Evolutionary conservation across 2,797 vertebrate genomes (phyloP), one percentile per base, ranked within the genome.

Genomic region (Cetoscarus ocellatus): DNA sequence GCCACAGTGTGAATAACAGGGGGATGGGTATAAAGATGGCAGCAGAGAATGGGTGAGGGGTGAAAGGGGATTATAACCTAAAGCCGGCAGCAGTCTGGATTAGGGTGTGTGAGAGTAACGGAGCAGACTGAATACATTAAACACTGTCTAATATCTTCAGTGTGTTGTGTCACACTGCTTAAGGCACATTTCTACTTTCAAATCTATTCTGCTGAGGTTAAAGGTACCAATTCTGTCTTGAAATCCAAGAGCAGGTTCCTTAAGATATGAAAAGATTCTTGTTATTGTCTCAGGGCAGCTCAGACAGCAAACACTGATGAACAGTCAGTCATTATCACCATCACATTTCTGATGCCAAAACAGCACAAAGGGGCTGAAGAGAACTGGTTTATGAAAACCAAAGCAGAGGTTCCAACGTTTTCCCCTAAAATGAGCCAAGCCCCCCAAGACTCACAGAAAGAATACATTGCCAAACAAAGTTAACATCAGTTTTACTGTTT

Each of bases 11-110:
- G 49, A 75, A 75, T 73, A 38, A 47, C 52, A 56, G 79, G 83
- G 86, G 80, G 85, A 79, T 68, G 75, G 85, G 82, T n/a, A 44
- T n/a, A 53, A 35, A 70, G 60, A 73, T 43, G 61, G 60, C 7
- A 71, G 70, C 55, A 47, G 54, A 67, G 77, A 74, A 78, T 77
- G 77, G 79, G 75, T 83, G 82, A 70, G 66, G 82, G 82, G 71
- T 76, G 64, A 73, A 66, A 64, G 59, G 75, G 81, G 88, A 90
- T 92, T 91, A 91, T 73, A 79, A 67, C 15, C 77, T 73, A 87
- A 87, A 86, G 38, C 81, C 53, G 18, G 77, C 73, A 84, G 70
- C 68, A 69, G 77, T 84, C 81, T 67, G 76, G 87, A 81, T 86
- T 83, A 79, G 36, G 61, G 45, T 53, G 48, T 77, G 59, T 66